Base-by-base conservation (phyloP, 2,797 vertebrate genomes). In the Sebastes dallii region DNA sequence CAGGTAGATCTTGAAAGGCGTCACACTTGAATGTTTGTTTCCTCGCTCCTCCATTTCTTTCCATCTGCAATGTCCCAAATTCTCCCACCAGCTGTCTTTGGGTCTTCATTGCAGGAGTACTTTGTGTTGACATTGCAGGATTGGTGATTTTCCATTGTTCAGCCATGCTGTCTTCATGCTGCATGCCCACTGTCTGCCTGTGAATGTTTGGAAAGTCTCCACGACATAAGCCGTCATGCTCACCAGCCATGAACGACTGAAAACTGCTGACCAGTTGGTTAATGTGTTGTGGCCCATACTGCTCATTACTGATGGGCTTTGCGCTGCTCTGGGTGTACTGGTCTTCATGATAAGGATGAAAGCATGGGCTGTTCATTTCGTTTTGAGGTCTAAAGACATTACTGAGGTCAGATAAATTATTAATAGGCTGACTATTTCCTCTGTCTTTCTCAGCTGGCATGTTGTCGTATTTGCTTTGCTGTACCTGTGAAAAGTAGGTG, bases 201-300 rank as follows among this genome's bases (percentile, higher is more conserved):
- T 93, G 93, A 64, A 95, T 93, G 82, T 93, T 95, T 80, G 96
- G 94, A 90, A 95, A 94, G 84, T 96, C 94, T 71, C 92, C 96
- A 64, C 50, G 84, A 58, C 91, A 94, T 27, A 91, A 80, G 58
- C 61, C 10, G 22, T 95, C 95, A 78, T 93, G 81, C 80, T 96
- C 95, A 83, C 91, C 85, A 68, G 81, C 59, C 77, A 95, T 86
- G 75, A 95, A 83, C 56, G 96, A 95, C 74, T 95, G 80, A 86
- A 95, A 92, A 89, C 94, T 94, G 78, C 88, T 96, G 64, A 95
- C 83, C 79, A 96, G 83, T 68, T 95, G 96, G 90, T 94, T 97
- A 52, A 89, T 91, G 84, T 97, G 96, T 83, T 96, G 96, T 74
- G 96, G 80, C 77, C 71, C 89, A 66, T 92, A 94, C 27, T 73